A percentile compares a stretch with the other conserved stretches of the same genome.
Evolutionary conservation across 2,113 vertebrate genomes (phyloP).

Genomic region (Poeciliopsis turrubarensis): DNA sequence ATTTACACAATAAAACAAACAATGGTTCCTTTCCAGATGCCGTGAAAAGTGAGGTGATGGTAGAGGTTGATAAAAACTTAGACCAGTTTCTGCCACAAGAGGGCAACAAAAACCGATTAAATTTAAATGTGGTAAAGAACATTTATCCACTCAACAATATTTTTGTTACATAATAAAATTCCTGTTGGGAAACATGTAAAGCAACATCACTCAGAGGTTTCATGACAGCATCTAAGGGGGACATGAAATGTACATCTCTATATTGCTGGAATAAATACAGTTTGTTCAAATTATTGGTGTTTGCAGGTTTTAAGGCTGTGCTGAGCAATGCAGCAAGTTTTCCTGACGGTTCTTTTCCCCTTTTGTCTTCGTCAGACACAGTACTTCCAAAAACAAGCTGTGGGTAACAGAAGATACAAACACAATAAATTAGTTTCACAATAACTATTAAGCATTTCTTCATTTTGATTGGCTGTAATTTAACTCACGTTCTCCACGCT

Average conservation of each 20-base stretch:
- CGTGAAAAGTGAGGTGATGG: conserved; percentile 1
- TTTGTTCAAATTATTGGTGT: conserved; percentile 49
- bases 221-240: conserved; percentile 11
- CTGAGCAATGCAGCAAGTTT: conserved; percentile 69
- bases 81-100: conserved; percentile 40
- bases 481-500: conserved; percentile 74
- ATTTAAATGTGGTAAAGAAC: conserved; percentile 26
- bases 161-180: conserved; percentile 7
- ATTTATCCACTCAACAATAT: conserved; percentile 23
- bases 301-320: conserved; percentile 71
- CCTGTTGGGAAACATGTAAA: conserved; percentile 6
- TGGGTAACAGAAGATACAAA: not conserved
- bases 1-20: conserved; percentile 57
- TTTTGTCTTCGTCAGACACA: conserved; percentile 71
- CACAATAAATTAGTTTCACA: not conserved
- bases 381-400: conserved; percentile 85
- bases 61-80: conserved; percentile 19
- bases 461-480: not conserved
- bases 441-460: not conserved
- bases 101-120: conserved; percentile 43
- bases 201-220: conserved; percentile 14
- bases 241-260: conserved; percentile 35
- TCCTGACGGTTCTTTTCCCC: conserved; percentile 39
- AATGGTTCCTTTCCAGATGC: conserved; percentile 31
- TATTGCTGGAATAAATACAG: conserved; percentile 62